A percentile compares a stretch with the other conserved stretches of the same genome.
Conservation (phyloP, 2,888 invertebrate species). For the Leucoptera coffeella region DNA sequence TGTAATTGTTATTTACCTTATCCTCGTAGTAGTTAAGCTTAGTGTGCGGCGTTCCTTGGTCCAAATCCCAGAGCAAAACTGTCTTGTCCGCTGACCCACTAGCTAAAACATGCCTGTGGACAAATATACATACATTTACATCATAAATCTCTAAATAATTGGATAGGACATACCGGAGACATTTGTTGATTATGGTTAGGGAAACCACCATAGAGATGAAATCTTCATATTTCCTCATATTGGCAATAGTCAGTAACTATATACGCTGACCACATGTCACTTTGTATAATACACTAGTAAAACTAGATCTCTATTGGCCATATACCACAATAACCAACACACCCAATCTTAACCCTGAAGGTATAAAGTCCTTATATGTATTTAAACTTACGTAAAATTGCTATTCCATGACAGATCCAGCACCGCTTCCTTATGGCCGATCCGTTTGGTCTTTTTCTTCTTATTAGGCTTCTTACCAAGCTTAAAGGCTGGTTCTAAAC, state of each 20-base stretch:
- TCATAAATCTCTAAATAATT: too few species aligned
- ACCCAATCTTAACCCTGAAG: background rate
- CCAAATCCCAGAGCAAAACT: constrained; percentile 88
- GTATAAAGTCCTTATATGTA: too few species aligned
- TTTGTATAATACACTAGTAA: too few species aligned
- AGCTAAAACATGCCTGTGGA: constrained; percentile 82
- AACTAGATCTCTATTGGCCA: background rate
- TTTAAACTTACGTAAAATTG: constrained; percentile 52
- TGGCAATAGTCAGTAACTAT: too few species aligned
- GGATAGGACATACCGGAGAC: too few species aligned
- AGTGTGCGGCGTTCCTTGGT: constrained; percentile 68
- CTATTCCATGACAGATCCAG: constrained; percentile 88
- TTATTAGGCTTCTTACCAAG: constrained; percentile 69
- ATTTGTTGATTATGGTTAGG: too few species aligned
- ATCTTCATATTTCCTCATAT: too few species aligned
- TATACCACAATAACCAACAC: background rate
- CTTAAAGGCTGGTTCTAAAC: constrained; percentile 80
- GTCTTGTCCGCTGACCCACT: constrained; percentile 90
- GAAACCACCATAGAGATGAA: too few species aligned
- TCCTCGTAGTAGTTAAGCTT: constrained; percentile 69
- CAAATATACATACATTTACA: too few species aligned
- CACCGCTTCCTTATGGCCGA: constrained; percentile 87
- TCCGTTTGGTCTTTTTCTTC: constrained; percentile 61
- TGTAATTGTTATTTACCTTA: constrained; percentile 50
- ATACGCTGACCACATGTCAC: too few species aligned